Evolutionary conservation across 2,888 invertebrate species (phyloP), one percentile per base, ranked within the genome.

Genomic region (Podabrus alpinus): DNA sequence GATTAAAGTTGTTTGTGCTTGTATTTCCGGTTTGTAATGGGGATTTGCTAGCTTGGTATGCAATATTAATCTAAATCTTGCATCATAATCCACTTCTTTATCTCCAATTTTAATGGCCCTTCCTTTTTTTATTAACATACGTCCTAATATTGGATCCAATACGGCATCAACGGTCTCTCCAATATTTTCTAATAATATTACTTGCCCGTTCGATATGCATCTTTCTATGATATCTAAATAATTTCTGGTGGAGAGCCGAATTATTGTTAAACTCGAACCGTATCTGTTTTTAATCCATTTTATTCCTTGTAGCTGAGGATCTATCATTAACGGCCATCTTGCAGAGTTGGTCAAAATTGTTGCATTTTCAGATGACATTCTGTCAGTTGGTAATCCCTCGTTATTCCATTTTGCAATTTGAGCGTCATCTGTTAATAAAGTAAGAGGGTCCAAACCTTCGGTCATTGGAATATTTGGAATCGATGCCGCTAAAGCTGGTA

Each of bases 11-110:
- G 97, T 95, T 88, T 98, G 97, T 0, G 97, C 97, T 87, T 98
- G 97, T 92, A 97, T 95, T 88, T 98, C 97, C 0, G 97, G 97
- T 85, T 97, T 96, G 86, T 97, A 98, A 88, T 97, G 97, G 0
- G 97, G 97, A 88, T 98, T 98, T 1, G 96, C 97, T 76, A 98
- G 88, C 87, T 98, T 98, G 0, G 97, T 97, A 85, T 98, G 97
- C 0, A 98, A 86, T 78, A 98, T 92, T 3, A 98, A 88, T 10
- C 94, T 91, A 88, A 98, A 98, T 66, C 89, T 90, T 0, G 92
- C 91, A 88, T 95, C 92, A 86, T 92, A 97, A 86, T 97, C 97
- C 21, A 98, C 92, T 88, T 98, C 97, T 84, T 94, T 94, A 85
- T 97, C 97, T 1, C 97, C 97, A 78, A 98, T 94, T 90, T 95